Base-by-base conservation (phyloP, 2,888 invertebrate species). In the Spatulosminthurus flaviceps region DNA sequence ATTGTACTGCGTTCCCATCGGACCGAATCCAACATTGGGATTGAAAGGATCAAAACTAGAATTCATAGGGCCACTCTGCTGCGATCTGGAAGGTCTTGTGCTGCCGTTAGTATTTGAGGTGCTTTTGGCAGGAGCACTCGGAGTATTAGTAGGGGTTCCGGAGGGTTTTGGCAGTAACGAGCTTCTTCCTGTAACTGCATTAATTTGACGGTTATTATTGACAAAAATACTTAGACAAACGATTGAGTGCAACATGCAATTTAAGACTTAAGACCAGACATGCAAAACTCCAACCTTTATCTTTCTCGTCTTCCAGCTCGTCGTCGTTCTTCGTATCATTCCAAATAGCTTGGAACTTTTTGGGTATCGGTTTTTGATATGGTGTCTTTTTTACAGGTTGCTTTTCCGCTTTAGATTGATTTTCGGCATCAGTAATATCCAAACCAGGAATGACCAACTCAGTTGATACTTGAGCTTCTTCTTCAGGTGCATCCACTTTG, bases 301-400 rank as follows among this genome's bases (percentile, higher is more conserved):
- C 84, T 74, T 84, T 81, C 70, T 84, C 84, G 26, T 84, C 84
- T 42, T 84, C 81, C 42, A 84, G 81, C 41, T 84, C 84, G 29
- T 82, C 80, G 60, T 84, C 85, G 19, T 81, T 81, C 77, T 83
- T 84, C 0, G 82, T 79, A 64, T 85, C 94, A 86, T 95, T 95
- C 98, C 98, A 98, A 85, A 96, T 95, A n/a, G 95, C 95, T 89
- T 97, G 96, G 89, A 98, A 98, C 87, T 96, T 95, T 86, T 95
- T 92, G 1, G 97, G 97, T 87, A 98, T 97, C 21, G 97, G 97
- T 88, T 97, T 96, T 86, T 96, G 95, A 87, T 95, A 97, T 9
- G 97, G 97, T 77, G 95, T 95, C 87, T 90, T 89, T 82, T 88
- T 88, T 21, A 82, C 78, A n/a, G 77, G 82, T n/a, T 83, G 82